Base-by-base conservation (phyloP, 2,113 vertebrate species). In the Corvus moneduloides region DNA sequence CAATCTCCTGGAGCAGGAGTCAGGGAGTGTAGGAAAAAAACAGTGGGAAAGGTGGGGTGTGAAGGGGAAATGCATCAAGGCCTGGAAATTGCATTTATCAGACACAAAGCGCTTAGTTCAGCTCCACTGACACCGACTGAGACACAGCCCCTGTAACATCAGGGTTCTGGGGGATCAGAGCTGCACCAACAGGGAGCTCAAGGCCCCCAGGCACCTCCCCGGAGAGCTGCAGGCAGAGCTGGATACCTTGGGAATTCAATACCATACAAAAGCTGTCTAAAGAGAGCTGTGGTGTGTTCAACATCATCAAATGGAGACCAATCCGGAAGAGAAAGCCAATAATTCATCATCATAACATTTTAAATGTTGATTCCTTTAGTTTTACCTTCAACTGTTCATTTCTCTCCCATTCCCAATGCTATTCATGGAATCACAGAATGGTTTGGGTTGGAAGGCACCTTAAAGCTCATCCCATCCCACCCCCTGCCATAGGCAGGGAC, bases 41-140 rank as follows among this genome's bases (percentile, higher is more conserved):
- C 39, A 28, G 32, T 2, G 33, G 58, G 10, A 27, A 58, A n/a
- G 18, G 11, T 4, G 4, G 22, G 9, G 10, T 13, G 14, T 8
- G 18, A 41, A 33, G 35, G 22, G 28, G 35, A 67, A 19, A 6
- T 0, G 7, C 58, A 24, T 8, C 66, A n/a, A 56, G 32, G 20
- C 2, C 74, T 37, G 32, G 61, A 17, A 64, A 48, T 43, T 11
- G 44, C 27, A 26, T 54, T 76, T 12, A n/a, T 49, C 52, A 6
- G 3, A 16, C 49, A 35, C 77, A 9, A 55, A 32, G 49, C 6
- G 49, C 41, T 74, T 2, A 3, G 30, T 7, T 62, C 59, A 28
- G 37, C 52, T 33, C 37, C 35, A 12, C 39, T 21, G 37, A 12
- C 32, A 28, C 11, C 1, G 2, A 3, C 0, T 5, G 22, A 27